Percentiles rank a stretch among this genome's conserved stretches.
Evolutionary conservation across 2,888 invertebrate species (phyloP).

Genomic region (Troides aeacus): DNA sequence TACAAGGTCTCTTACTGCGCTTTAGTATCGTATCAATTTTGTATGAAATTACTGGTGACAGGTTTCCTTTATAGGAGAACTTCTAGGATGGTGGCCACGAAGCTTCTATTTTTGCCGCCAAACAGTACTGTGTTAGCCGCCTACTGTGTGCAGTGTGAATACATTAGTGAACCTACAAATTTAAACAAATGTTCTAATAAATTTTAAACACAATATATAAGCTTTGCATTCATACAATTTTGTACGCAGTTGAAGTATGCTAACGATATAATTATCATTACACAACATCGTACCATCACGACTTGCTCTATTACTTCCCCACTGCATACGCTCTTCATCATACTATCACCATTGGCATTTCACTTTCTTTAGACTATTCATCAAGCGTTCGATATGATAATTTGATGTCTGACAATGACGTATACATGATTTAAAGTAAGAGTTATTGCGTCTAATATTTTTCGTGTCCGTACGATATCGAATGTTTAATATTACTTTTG

Average conservation of each 20-base stretch:
- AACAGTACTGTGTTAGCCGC: no score
- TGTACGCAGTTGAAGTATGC: slow-evolving; percentile 29
- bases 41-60: no score
- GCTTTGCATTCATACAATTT: not conserved
- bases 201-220: not conserved
- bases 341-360: slow-evolving; percentile 53
- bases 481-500: slow-evolving; percentile 11
- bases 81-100: no score
- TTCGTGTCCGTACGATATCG: slow-evolving; percentile 26
- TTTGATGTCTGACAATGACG: slow-evolving; percentile 54
- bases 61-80: no score
- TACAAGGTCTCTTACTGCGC: slow-evolving; percentile 36
- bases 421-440: slow-evolving; percentile 36
- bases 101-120: no score
- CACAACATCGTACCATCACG: slow-evolving; percentile 52
- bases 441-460: slow-evolving; percentile 30
- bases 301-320: slow-evolving; percentile 51
- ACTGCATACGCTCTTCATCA: slow-evolving; percentile 39
- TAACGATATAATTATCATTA: slow-evolving; percentile 53
- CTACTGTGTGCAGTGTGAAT: no score
- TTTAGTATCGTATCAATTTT: not conserved
- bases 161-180: not conserved
- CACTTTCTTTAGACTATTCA: slow-evolving; percentile 44
- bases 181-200: not conserved
- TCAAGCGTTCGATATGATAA: slow-evolving; percentile 52